Evolutionary conservation across 2,888 invertebrate genomes (phyloP).

Genomic region (Galeruca laticollis): DNA sequence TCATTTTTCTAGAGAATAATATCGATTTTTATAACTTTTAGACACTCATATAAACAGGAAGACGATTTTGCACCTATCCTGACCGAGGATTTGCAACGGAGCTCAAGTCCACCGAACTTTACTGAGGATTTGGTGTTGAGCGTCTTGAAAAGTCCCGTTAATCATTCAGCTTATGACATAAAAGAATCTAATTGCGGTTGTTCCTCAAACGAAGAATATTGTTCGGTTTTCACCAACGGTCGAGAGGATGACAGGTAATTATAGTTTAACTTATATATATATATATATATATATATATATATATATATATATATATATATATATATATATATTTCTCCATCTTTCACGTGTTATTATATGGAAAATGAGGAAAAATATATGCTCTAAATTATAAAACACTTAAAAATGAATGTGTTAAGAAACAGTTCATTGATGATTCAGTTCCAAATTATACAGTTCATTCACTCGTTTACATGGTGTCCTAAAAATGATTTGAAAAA

Average conservation of each 20-base stretch:
- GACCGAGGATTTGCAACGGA: constrained; percentile 34
- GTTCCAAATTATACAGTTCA: too few species aligned
- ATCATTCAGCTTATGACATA: constrained; percentile 61
- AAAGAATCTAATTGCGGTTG: constrained; percentile 47
- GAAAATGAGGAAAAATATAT: not conserved
- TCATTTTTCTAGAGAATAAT: not conserved
- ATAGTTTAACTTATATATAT: constrained; percentile 7
- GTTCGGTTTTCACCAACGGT: constrained; percentile 32
- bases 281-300: too few species aligned
- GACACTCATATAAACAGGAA: constrained; percentile 44
- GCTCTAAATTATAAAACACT: too few species aligned
- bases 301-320: too few species aligned
- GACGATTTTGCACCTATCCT: constrained; percentile 39
- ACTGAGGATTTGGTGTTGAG: constrained; percentile 72
- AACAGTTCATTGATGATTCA: too few species aligned
- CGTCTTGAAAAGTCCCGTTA: constrained; percentile 72
- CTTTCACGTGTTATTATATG: not conserved
- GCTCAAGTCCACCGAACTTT: constrained; percentile 38
- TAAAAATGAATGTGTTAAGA: too few species aligned
- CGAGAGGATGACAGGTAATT: constrained; percentile 48
- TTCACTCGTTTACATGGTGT: too few species aligned
- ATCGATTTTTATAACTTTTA: constrained; percentile 22
- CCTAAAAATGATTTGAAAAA: too few species aligned
- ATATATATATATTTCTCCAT: too few species aligned
- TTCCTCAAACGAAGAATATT: constrained; percentile 42